These are phyloP conservation scores for Rhabdomys dilectus DNA, from an alignment of 2,113 vertebrate species.

Conservation along the genomic window DNA sequence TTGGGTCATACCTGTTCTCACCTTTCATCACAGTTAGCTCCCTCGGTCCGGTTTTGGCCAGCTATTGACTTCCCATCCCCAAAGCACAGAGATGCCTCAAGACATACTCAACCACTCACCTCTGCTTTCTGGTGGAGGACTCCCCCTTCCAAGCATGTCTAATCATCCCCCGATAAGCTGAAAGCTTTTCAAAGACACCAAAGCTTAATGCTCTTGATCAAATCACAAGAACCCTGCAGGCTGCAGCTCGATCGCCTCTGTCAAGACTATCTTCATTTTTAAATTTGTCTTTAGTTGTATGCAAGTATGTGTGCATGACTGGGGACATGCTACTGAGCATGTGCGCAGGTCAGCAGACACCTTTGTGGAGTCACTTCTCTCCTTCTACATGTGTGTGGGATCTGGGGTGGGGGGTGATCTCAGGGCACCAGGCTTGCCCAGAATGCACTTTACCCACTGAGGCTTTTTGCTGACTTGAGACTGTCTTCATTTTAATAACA, in stretches of 20 bases:
- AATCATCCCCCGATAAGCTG: neutral
- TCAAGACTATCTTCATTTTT: neutral
- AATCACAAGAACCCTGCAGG: neutral
- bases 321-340: neutral
- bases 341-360: neutral
- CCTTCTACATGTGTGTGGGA: neutral
- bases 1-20: neutral
- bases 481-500: neutral
- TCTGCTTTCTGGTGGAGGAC: neutral
- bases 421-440: neutral
- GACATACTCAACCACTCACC: accelerated
- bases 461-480: neutral
- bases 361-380: neutral
- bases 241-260: neutral
- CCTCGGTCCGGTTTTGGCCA: accelerated
- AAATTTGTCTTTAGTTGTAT: neutral
- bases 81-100: neutral
- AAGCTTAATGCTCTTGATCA: neutral
- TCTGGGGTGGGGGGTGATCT: neutral
- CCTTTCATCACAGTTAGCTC: neutral
- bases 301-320: neutral
- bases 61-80: neutral
- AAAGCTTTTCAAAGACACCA: neutral
- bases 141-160: no score
- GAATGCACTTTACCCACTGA: no score